Evolutionary conservation across 2,797 vertebrate species (phyloP).

Genomic region (Pseudomugil tenellus): DNA sequence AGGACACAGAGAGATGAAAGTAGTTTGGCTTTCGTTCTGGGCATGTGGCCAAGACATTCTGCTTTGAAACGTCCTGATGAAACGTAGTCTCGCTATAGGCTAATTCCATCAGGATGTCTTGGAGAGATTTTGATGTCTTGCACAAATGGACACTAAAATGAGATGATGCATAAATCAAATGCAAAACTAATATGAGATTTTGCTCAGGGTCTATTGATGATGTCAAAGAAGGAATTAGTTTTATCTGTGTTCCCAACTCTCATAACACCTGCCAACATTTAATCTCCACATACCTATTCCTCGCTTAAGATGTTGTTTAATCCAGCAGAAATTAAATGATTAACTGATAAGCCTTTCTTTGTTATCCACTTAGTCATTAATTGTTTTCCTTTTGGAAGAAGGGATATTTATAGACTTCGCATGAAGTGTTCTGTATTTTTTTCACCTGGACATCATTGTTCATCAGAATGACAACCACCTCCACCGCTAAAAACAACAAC

Average conservation of each 20-base stretch:
- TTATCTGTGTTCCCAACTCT: conserved; percentile 28
- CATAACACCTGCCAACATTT: conserved; percentile 54
- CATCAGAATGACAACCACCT: neutral
- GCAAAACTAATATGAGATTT: conserved; percentile 3
- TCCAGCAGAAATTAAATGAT: conserved; percentile 4
- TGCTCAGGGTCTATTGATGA: conserved; percentile 17
- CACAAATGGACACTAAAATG: conserved; percentile 25
- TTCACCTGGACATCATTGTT: no score
- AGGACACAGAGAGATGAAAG: conserved; percentile 58
- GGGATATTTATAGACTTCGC: neutral
- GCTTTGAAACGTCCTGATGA: conserved; percentile 59
- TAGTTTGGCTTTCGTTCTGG: conserved; percentile 42
- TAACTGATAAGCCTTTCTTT: neutral
- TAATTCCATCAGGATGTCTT: conserved; percentile 35
- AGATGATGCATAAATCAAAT: conserved; percentile 21
- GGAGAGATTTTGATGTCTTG: conserved; percentile 36
- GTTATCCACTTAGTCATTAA: neutral
- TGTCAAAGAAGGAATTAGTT: conserved; percentile 57
- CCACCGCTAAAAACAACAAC: no score
- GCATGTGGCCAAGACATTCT: conserved; percentile 41
- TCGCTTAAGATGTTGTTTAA: conserved; percentile 18
- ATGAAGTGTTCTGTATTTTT: no score
- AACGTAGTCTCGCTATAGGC: conserved; percentile 36
- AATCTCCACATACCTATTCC: conserved; percentile 49
- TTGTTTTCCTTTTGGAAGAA: neutral